Conservation (phyloP, 2,113 vertebrate species). For the Zosterops lateralis region DNA sequence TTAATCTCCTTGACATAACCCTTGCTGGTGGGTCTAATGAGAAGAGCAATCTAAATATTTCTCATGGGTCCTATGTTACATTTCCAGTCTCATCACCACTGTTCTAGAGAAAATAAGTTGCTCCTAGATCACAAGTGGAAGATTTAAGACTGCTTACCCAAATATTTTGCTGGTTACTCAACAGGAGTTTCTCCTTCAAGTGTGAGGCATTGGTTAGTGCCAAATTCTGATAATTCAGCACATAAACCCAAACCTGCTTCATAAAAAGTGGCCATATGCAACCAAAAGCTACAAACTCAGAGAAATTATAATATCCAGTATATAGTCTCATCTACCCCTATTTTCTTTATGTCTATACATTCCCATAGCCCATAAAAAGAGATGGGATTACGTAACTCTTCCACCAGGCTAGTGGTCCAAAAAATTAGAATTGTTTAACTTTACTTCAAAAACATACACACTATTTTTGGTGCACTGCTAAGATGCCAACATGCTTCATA, state of each 20-base stretch:
- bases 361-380: not conserved
- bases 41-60: not conserved
- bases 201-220: not conserved
- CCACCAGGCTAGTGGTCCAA: not conserved
- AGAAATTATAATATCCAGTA: not conserved
- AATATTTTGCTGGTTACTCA: not conserved
- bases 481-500: not conserved
- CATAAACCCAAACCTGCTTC: not conserved
- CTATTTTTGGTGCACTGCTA: not conserved
- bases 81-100: not conserved
- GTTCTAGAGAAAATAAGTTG: not conserved
- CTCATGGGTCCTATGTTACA: not conserved
- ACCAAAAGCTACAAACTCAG: not conserved
- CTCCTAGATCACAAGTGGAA: not conserved
- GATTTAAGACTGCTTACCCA: not conserved
- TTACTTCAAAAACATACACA: not conserved
- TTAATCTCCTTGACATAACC: not conserved
- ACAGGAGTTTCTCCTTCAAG: not conserved
- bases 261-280: not conserved
- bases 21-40: not conserved
- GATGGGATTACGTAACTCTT: not conserved
- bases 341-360: not conserved
- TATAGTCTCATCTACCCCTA: not conserved
- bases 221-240: not conserved
- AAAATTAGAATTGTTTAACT: not conserved